A percentile compares a stretch with the other conserved stretches of the same genome.
These are phyloP conservation scores for Philypnodon macrostomus DNA, from an alignment of 2,797 vertebrate genomes.

Conservation along the genomic window DNA sequence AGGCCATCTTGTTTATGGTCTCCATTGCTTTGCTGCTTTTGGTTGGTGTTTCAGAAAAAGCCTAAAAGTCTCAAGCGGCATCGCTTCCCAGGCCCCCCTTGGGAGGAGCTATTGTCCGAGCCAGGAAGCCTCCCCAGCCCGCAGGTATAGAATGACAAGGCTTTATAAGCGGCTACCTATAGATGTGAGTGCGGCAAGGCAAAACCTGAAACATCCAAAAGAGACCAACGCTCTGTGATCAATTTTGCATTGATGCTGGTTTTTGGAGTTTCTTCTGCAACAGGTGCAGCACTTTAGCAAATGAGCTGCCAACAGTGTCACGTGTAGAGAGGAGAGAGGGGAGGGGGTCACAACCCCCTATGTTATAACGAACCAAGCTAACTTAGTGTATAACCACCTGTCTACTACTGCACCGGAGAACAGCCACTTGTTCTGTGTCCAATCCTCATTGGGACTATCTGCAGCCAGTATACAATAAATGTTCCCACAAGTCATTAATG, in stretches of 20 bases:
- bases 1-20: slow-evolving; percentile 68
- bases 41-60: slow-evolving; percentile 61
- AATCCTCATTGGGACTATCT: slow-evolving; percentile 7
- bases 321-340: neutral
- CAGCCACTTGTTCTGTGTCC: neutral
- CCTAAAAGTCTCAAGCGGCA: slow-evolving; percentile 69
- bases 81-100: slow-evolving; percentile 75
- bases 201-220: slow-evolving; percentile 38
- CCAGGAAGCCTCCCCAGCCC: slow-evolving; percentile 73
- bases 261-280: slow-evolving; percentile 15
- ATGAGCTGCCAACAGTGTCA: slow-evolving; percentile 13
- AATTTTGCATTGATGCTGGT: slow-evolving; percentile 21
- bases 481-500: neutral
- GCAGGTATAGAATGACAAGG: slow-evolving; percentile 79
- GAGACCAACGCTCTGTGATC: slow-evolving; percentile 14
- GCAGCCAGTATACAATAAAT: neutral
- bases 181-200: slow-evolving; percentile 57
- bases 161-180: slow-evolving; percentile 73
- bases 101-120: slow-evolving; percentile 76
- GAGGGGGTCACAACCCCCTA: neutral
- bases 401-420: neutral
- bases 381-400: slow-evolving; percentile 10
- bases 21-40: slow-evolving; percentile 62
- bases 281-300: slow-evolving; percentile 25
- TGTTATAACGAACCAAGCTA: slow-evolving; percentile 12